Percentiles rank a stretch among this genome's conserved stretches.
phyloP scores from a whole-genome alignment of 2,113 vertebrate genomes.

The Mastomys natalensis region DNA sequence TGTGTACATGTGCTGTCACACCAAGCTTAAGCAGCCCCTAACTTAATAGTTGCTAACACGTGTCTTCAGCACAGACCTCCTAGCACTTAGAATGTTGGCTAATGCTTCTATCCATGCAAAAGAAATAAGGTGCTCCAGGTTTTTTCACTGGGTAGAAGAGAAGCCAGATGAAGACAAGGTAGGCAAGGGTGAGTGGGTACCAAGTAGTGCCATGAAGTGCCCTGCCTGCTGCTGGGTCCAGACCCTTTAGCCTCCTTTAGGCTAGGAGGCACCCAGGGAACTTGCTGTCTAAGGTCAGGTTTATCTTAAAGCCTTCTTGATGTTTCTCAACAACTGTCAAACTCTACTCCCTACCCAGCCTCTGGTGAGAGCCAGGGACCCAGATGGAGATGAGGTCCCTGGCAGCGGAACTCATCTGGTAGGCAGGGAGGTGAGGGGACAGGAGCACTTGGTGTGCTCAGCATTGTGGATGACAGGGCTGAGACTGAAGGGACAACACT shows the following conservation, averaged over 20 bases:
- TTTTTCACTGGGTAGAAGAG: background rate
- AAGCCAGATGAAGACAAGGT: background rate
- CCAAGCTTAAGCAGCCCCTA: background rate
- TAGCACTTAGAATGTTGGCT: rapidly evolving
- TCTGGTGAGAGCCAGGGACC: background rate
- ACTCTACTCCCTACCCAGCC: background rate
- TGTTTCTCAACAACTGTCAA: background rate
- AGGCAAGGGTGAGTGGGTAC: background rate
- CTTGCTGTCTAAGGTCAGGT: background rate
- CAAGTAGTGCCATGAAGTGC: background rate
- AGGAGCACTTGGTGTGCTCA: background rate
- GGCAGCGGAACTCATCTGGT: background rate
- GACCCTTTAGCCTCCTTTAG: background rate
- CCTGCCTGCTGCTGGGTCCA: background rate
- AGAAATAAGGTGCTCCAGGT: background rate
- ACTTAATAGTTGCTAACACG: background rate
- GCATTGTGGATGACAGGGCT: background rate
- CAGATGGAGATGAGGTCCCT: background rate
- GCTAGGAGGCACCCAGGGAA: background rate
- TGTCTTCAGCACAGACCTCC: background rate
- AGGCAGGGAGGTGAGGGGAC: background rate
- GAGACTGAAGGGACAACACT: background rate
- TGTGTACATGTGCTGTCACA: too few relatives aligned
- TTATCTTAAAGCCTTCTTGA: background rate
- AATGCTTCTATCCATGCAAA: background rate